Percentiles rank a stretch among this genome's conserved stretches.
Evolutionary conservation across 1,140 invertebrate species (phyloP).

Genomic region (Drosophila nikananu): DNA sequence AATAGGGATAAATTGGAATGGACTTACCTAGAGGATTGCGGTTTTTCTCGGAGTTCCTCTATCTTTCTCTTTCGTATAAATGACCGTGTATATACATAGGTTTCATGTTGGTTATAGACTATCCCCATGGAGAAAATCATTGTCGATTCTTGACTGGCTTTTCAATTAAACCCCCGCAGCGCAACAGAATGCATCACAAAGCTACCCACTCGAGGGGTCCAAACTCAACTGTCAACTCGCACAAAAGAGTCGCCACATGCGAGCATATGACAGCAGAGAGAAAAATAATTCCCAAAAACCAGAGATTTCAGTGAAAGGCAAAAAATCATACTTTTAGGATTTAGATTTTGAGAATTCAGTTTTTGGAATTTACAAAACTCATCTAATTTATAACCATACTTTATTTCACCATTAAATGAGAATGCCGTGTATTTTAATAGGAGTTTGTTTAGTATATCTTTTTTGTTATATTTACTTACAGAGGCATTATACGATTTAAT

Average conservation of each 20-base stretch:
- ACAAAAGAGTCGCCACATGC: constrained; percentile 31
- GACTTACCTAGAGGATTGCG: constrained; percentile 36
- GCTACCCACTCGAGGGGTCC: constrained; percentile 26
- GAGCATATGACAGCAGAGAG: neutral
- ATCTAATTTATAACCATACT: too few species aligned
- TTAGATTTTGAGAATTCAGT: too few species aligned
- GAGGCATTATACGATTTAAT: too few species aligned
- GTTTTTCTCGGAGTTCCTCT: neutral
- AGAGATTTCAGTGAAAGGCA: too few species aligned
- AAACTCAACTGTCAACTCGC: constrained; percentile 41
- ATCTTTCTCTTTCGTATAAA: too few species aligned
- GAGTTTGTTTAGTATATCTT: too few species aligned
- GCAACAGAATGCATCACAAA: constrained; percentile 49
- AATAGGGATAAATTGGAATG: constrained; percentile 32
- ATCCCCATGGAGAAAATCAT: constrained; percentile 18
- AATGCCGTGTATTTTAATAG: too few species aligned
- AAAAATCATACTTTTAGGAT: too few species aligned
- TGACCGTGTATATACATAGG: neutral
- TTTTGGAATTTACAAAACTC: too few species aligned
- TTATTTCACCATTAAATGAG: too few species aligned
- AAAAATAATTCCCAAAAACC: neutral
- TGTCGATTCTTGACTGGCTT: constrained; percentile 47
- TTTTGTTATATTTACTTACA: too few species aligned
- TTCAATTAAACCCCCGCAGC: constrained; percentile 69
- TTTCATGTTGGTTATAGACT: neutral